Conservation (phyloP, 2,113 vertebrate species). For the Ellobius talpinus region DNA sequence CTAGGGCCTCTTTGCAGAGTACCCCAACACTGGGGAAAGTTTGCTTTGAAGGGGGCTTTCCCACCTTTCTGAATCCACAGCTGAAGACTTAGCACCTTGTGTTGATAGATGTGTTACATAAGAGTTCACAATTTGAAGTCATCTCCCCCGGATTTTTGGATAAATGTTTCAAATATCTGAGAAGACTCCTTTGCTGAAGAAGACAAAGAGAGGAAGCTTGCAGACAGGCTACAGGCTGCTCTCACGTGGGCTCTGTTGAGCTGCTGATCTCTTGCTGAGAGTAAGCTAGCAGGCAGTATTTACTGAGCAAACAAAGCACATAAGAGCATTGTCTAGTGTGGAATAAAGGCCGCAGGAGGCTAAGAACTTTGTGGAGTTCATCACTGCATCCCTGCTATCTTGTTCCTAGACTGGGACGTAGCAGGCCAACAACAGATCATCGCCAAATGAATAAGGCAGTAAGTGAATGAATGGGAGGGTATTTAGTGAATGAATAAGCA, state of each 20-base stretch:
- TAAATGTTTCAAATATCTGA: constrained; percentile 56
- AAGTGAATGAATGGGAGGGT: neutral
- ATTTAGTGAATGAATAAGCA: constrained; percentile 12
- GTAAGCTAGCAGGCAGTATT: neutral
- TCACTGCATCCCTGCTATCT: neutral
- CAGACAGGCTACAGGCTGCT: neutral
- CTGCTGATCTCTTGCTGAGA: neutral
- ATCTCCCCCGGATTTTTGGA: neutral
- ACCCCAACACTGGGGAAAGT: neutral
- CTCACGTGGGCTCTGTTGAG: neutral
- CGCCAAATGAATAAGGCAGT: neutral
- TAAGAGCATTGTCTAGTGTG: neutral
- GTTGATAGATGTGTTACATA: constrained; percentile 23
- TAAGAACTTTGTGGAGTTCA: neutral
- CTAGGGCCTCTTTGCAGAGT: constrained; percentile 68
- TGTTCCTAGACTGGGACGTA: neutral
- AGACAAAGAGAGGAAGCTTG: neutral
- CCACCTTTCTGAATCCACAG: constrained; percentile 48
- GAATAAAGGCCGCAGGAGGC: neutral
- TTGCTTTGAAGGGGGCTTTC: constrained; percentile 70
- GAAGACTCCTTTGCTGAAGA: constrained; percentile 49
- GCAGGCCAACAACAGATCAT: neutral
- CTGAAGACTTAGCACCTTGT: constrained; percentile 20
- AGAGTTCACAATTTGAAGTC: constrained; percentile 58
- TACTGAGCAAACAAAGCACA: neutral